Conservation (phyloP, 2,797 vertebrate genomes). For the Gymnopithys bicolor region DNA sequence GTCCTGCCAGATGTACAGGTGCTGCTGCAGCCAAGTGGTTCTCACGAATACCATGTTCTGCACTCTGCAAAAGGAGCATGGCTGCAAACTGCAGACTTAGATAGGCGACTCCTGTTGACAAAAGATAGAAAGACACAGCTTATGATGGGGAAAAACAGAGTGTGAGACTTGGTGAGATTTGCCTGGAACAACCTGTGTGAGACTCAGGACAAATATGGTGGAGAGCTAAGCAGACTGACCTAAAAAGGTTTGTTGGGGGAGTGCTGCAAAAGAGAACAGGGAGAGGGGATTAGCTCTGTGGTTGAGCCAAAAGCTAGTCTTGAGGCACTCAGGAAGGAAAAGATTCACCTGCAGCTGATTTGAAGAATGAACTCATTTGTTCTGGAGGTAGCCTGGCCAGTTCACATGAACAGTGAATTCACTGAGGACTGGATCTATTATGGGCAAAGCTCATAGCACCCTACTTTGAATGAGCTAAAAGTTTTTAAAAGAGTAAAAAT, state of each 20-base stretch:
- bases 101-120: not conserved
- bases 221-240: conserved; percentile 4
- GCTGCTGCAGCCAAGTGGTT: not conserved
- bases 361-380: not conserved
- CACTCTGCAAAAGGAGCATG: not conserved
- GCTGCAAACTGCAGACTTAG: not conserved
- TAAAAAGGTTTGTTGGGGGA: not conserved
- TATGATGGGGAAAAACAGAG: not conserved
- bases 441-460: not conserved
- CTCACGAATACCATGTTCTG: not conserved
- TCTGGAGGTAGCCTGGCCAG: not conserved
- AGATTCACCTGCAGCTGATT: not conserved
- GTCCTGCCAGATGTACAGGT: not conserved
- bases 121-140: not conserved
- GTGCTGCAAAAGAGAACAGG: not conserved
- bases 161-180: not conserved
- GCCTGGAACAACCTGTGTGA: not conserved
- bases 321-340: not conserved
- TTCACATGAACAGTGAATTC: not conserved
- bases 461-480: not conserved
- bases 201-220: not conserved
- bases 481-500: not conserved
- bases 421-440: not conserved
- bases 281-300: not conserved
- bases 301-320: not conserved